phyloP scores from a whole-genome alignment of 2,113 vertebrate genomes.

The Heterotilapia buettikoferi region DNA sequence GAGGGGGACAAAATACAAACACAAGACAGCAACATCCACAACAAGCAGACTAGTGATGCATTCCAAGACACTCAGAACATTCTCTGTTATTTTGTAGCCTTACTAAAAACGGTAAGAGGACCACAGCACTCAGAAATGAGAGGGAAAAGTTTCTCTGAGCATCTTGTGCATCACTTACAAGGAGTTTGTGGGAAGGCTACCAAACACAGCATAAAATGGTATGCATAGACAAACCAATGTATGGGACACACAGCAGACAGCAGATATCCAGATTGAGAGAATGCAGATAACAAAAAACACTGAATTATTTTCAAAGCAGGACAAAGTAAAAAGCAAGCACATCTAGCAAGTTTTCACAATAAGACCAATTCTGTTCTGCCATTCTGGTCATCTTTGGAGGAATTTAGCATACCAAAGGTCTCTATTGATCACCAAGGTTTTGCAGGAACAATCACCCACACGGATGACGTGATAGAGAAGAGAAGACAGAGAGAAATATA shows the following conservation, averaged over 20 bases:
- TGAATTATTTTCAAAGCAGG: conserved; percentile 48
- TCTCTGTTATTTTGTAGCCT: conserved; percentile 23
- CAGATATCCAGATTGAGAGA: conserved; percentile 79
- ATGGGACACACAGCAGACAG: conserved; percentile 69
- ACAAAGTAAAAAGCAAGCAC: conserved; percentile 43
- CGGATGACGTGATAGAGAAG: conserved; percentile 81
- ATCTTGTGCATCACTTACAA: conserved; percentile 66
- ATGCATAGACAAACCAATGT: conserved; percentile 76
- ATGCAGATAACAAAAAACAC: conserved; percentile 41
- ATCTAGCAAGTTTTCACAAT: conserved; percentile 34
- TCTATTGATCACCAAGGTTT: conserved; percentile 84
- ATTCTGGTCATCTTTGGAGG: conserved; percentile 75
- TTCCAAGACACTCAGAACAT: conserved; percentile 44
- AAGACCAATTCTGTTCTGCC: conserved; percentile 52
- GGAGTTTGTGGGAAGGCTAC: conserved; percentile 62
- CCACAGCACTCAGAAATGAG: conserved; percentile 15
- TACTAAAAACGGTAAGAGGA: not conserved
- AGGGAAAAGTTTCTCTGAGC: conserved; percentile 1
- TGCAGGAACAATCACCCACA: conserved; percentile 85
- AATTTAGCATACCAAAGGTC: conserved; percentile 83
- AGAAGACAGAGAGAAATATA: conserved; percentile 70
- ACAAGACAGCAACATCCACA: conserved; percentile 53
- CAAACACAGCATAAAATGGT: conserved; percentile 61
- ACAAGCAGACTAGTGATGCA: conserved; percentile 74
- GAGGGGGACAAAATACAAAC: conserved; percentile 34